Evolutionary conservation across 2,113 vertebrate species (phyloP), one percentile per base, ranked within the genome.

Genomic region (Desmodus rotundus): DNA sequence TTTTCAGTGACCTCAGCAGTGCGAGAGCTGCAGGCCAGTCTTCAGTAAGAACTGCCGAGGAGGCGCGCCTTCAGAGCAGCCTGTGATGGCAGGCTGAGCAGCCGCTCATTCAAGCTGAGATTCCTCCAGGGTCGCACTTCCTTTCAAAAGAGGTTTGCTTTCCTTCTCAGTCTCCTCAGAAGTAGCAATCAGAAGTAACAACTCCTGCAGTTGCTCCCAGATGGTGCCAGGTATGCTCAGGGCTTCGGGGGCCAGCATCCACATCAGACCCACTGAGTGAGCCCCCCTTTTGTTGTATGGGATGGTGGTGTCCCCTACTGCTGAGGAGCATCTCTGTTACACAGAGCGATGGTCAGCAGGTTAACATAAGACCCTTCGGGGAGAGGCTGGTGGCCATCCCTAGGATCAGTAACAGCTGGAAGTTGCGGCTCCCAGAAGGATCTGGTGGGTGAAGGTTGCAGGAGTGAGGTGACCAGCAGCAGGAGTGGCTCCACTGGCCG

Each of bases 191-290:
- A 17, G 41, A 12, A 61, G 19, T 1, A 70, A 36, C 36, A n/a
- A n/a, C 33, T 38, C 33, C 33, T 0, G 3, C 7, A n/a, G 56
- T 3, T 26, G 33, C 24, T 47, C 61, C 11, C 7, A 68, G 73
- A 6, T 4, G 24, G 33, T 38, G 12, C 13, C 5, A 5, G 2
- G 0, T 11, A 2, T 15, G 52, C 9, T 0, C n/a, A 73, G 41
- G n/a, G 33, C 10, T 63, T 41, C 33, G n/a, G 0, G 1, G 16
- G 31, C 16, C 16, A 15, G 19, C 7, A 5, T 54, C 72, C 47
- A 8, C 54, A 20, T 56, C 19, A 41, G 74, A 41, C 11, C 19
- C 26, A 2, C 10, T 7, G 19, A 50, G 61, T 33, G 26, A 63
- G 20, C 26, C 38, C 52, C 10, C 15, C 14, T 33, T 28, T 13